These are phyloP conservation scores for Drosophila sordidula DNA, from an alignment of 2,888 invertebrate species.

Conservation along the genomic window DNA sequence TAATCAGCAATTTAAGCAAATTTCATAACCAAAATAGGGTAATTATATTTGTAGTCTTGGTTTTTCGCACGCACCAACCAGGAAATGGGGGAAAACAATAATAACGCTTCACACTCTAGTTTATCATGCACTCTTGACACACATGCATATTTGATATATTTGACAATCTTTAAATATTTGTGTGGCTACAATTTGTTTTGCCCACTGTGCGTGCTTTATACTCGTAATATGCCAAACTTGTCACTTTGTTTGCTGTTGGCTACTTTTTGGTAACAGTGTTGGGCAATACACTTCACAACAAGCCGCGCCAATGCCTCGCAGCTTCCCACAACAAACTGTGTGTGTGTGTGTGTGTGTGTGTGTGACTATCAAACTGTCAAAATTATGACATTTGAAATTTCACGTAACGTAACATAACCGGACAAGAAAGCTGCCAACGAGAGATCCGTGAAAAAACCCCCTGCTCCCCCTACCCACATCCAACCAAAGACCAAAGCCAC, in stretches of 20 bases:
- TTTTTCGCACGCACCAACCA: too few relatives aligned
- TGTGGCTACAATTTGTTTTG: not conserved
- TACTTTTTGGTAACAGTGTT: constrained; percentile 69
- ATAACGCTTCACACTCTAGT: too few relatives aligned
- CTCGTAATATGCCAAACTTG: constrained; percentile 54
- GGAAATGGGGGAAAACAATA: too few relatives aligned
- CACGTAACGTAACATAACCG: constrained; percentile 75
- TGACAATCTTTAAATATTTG: not conserved
- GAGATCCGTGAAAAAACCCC: constrained; percentile 61
- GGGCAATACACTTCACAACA: constrained; percentile 52
- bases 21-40: too few relatives aligned
- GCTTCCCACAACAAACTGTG: constrained; percentile 39
- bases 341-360: constrained; percentile 36
- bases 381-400: constrained; percentile 82
- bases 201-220: constrained; percentile 41
- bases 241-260: constrained; percentile 57
- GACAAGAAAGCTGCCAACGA: constrained; percentile 71
- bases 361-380: constrained; percentile 77
- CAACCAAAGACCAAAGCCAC: constrained; percentile 43
- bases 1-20: too few relatives aligned
- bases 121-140: too few relatives aligned
- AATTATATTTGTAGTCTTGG: too few relatives aligned
- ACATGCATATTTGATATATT: not conserved
- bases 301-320: constrained; percentile 40
- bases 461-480: constrained; percentile 12